Evolutionary conservation across 2,888 invertebrate species (phyloP).

Genomic region (Pseudococcus longispinus): DNA sequence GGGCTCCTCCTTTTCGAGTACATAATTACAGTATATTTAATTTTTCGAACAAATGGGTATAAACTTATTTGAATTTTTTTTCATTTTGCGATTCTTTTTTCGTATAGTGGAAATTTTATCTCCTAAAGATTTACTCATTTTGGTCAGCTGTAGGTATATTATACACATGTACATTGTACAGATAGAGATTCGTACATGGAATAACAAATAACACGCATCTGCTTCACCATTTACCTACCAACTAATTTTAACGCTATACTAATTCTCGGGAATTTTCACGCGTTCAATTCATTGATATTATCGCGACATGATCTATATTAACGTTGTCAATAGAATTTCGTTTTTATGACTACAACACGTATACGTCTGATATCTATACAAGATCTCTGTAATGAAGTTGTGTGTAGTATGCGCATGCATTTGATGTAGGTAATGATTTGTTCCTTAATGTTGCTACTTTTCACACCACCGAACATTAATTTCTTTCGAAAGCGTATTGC

Average conservation of each 20-base stretch:
- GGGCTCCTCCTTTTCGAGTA: background rate
- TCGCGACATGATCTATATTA: conserved; percentile 21
- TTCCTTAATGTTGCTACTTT: conserved; percentile 22
- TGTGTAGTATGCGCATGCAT: background rate
- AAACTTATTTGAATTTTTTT: background rate
- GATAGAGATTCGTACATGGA: background rate
- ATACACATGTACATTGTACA: too few relatives aligned
- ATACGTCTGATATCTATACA: background rate
- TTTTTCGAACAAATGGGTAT: background rate
- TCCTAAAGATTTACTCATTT: too few relatives aligned
- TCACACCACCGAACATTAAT: background rate
- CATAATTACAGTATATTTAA: background rate
- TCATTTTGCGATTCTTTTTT: background rate
- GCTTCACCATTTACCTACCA: background rate
- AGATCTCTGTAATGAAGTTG: conserved; percentile 37
- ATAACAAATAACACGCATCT: background rate
- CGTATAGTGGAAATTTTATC: too few relatives aligned
- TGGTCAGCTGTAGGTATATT: too few relatives aligned
- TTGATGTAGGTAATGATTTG: conserved; percentile 28
- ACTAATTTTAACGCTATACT: conserved; percentile 3
- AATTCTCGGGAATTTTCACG: conserved; percentile 5
- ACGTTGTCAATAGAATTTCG: conserved; percentile 26
- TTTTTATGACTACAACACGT: conserved; percentile 21
- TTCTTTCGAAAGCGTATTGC: background rate
- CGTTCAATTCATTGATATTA: conserved; percentile 23